A percentile compares a stretch with the other conserved stretches of the same genome.
Evolutionary conservation across 1,140 invertebrate genomes (phyloP).

Genomic region (Melanaphis sacchari): DNA sequence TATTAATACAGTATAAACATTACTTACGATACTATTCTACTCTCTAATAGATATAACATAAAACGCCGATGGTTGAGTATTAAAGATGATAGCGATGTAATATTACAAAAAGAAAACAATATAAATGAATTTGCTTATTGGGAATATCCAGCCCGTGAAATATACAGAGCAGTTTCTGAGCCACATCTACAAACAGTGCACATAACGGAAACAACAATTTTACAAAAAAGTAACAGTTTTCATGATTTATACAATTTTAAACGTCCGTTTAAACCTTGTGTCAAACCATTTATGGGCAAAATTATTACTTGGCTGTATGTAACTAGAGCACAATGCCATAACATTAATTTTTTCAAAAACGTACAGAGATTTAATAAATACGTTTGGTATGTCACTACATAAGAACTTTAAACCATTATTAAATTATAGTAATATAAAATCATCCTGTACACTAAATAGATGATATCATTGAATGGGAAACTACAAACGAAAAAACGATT

Average conservation of each 20-base stretch:
- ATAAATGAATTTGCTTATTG: background rate
- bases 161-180: slow-evolving; percentile 9
- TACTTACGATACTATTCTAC: background rate
- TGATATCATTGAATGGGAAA: slow-evolving; percentile 22
- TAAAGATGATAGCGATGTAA: background rate
- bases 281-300: background rate
- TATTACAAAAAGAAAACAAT: background rate
- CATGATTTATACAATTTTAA: background rate
- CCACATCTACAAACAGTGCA: slow-evolving; percentile 15
- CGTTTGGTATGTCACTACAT: background rate
- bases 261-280: background rate
- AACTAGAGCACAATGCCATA: background rate
- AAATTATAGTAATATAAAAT: background rate
- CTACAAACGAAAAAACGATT: background rate
- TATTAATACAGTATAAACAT: background rate
- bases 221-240: slow-evolving; percentile 37
- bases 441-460: background rate
- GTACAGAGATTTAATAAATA: background rate
- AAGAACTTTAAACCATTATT: background rate
- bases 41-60: background rate
- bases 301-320: slow-evolving; percentile 30
- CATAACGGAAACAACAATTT: background rate
- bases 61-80: slow-evolving; percentile 4
- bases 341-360: slow-evolving; percentile 20
- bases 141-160: background rate